Evolutionary conservation across 2,113 vertebrate species (phyloP).

Genomic region (Bos indicus): DNA sequence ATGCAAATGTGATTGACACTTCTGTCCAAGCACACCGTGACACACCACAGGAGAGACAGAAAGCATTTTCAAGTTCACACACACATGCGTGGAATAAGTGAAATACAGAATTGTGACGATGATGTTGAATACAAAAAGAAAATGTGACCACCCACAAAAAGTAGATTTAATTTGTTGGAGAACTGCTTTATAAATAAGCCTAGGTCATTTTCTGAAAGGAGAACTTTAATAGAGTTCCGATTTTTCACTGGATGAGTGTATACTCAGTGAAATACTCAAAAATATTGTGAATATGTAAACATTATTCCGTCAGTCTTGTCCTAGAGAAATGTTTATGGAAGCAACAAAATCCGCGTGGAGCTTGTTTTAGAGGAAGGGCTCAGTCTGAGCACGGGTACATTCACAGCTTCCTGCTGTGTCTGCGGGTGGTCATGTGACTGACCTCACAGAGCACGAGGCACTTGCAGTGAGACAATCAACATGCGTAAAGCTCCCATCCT

Average conservation of each 20-base stretch:
- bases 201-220: background rate
- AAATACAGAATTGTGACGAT: background rate
- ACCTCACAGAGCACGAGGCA: accelerated
- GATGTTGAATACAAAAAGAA: background rate
- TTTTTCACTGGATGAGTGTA: background rate
- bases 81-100: accelerated
- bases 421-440: background rate
- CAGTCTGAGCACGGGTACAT: background rate
- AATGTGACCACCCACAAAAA: background rate
- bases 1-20: background rate
- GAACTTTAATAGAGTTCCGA: background rate
- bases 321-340: background rate
- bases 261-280: background rate
- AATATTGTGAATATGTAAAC: background rate
- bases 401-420: background rate
- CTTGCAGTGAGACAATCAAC: background rate
- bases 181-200: background rate
- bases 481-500: accelerated
- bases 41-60: too few relatives aligned
- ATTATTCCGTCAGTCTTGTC: background rate
- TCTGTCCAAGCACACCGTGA: background rate
- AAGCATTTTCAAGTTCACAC: background rate
- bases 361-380: background rate
- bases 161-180: background rate
- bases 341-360: accelerated